A percentile compares a stretch with the other conserved stretches of the same genome.
Conservation (phyloP, 2,113 vertebrate species). For the Ictalurus punctatus region DNA sequence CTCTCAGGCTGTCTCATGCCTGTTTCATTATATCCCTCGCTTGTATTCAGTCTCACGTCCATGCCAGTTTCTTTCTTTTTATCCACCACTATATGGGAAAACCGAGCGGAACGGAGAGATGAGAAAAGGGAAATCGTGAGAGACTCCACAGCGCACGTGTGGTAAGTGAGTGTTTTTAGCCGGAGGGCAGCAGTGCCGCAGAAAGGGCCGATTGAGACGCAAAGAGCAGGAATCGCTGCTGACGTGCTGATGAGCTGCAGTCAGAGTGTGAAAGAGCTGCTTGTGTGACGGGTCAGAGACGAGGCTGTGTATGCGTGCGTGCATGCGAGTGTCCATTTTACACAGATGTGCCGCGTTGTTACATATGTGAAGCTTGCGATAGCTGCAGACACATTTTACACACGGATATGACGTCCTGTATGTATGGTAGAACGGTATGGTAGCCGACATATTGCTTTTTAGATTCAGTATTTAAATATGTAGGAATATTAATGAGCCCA, state of each 20-base stretch:
- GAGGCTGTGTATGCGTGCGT: not conserved
- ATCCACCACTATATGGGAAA: not conserved
- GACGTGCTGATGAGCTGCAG: slow-evolving; percentile 31
- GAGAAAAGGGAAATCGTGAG: not conserved
- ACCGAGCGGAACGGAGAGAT: not conserved
- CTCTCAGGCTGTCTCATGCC: not conserved
- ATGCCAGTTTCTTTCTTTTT: not conserved
- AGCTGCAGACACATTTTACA: not conserved
- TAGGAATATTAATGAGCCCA: not conserved
- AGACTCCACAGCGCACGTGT: not conserved
- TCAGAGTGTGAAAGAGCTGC: slow-evolving; percentile 17
- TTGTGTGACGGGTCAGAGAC: slow-evolving; percentile 12
- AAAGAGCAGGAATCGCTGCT: slow-evolving; percentile 11
- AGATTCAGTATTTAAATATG: not conserved
- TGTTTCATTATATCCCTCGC: not conserved
- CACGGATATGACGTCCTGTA: not conserved
- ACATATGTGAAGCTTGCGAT: not conserved
- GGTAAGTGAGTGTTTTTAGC: slow-evolving; percentile 31
- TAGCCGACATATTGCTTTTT: not conserved
- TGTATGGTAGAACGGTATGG: not conserved
- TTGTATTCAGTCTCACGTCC: not conserved
- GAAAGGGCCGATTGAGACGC: slow-evolving; percentile 39
- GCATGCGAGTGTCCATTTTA: not conserved
- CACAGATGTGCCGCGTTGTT: not conserved
- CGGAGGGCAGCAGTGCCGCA: slow-evolving; percentile 39